Evolutionary conservation across 2,113 vertebrate genomes (phyloP).

Genomic region (Brachirus orientalis): DNA sequence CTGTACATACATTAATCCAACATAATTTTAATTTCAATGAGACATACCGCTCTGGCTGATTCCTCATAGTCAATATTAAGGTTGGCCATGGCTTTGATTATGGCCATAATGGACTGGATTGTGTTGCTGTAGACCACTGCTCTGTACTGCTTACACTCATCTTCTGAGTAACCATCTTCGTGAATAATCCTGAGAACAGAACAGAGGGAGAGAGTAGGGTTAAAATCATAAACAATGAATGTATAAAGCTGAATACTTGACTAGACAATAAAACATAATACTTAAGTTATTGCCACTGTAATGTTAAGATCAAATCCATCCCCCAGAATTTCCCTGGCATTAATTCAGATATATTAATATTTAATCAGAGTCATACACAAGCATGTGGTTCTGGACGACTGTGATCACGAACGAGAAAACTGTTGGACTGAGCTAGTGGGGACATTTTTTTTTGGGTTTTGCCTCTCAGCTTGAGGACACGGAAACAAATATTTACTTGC

Average conservation of each 20-base stretch:
- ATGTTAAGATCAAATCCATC: background rate
- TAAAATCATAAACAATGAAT: fast-evolving
- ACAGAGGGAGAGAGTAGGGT: background rate
- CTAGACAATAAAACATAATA: constrained; percentile 4
- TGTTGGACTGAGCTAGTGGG: background rate
- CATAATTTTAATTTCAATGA: background rate
- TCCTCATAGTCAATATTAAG: constrained; percentile 95
- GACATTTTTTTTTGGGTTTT: background rate
- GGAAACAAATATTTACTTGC: constrained; percentile 57
- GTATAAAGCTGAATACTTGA: background rate
- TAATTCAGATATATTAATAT: too few relatives aligned
- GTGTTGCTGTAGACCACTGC: constrained; percentile 98
- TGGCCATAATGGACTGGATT: constrained; percentile 99
- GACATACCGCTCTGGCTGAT: constrained; percentile 86
- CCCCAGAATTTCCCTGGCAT: too few relatives aligned
- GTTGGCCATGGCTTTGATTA: constrained; percentile 96
- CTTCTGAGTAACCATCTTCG: constrained; percentile 96
- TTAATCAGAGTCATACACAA: background rate
- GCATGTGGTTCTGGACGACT: background rate
- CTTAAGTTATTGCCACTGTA: too few relatives aligned
- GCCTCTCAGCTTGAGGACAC: constrained; percentile 22
- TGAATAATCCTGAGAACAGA: constrained; percentile 90
- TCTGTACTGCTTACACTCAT: constrained; percentile 96
- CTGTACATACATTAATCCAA: too few relatives aligned
- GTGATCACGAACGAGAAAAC: constrained; percentile 3